Percentiles rank a stretch among this genome's conserved stretches.
phyloP scores from a whole-genome alignment of 2,888 invertebrate genomes.

The Sminthurinus aureus region DNA sequence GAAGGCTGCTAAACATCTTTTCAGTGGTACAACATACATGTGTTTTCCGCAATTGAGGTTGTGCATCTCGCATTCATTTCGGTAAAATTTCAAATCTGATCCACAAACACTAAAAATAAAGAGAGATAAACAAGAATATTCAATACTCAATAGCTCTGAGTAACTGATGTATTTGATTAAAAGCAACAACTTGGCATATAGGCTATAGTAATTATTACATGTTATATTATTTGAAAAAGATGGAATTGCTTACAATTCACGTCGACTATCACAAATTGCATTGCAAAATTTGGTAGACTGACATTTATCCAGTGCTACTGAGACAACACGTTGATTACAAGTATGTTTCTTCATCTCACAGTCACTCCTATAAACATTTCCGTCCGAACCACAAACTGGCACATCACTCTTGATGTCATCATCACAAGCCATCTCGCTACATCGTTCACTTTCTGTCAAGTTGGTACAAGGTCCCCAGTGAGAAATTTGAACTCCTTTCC shows the following conservation, averaged over 20 bases:
- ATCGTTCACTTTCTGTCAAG: conserved; percentile 72
- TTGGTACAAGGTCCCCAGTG: conserved; percentile 87
- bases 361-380: conserved; percentile 85
- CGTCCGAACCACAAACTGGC: conserved; percentile 89
- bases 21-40: conserved; percentile 88
- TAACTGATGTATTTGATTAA: too few relatives aligned
- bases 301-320: conserved; percentile 83
- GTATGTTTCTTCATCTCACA: conserved; percentile 84
- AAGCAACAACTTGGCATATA: too few relatives aligned
- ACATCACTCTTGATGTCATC: conserved; percentile 69
- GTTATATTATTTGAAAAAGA: too few relatives aligned
- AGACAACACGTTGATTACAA: conserved; percentile 85
- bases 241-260: conserved; percentile 70
- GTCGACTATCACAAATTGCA: conserved; percentile 71
- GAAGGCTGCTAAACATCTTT: conserved; percentile 84
- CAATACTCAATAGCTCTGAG: too few relatives aligned
- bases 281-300: conserved; percentile 84
- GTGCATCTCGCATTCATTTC: conserved; percentile 90
- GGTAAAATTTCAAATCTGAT: conserved; percentile 88
- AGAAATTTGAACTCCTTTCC: conserved; percentile 84
- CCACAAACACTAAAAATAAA: conserved; percentile 72
- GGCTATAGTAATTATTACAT: too few relatives aligned
- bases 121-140: too few relatives aligned
- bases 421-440: conserved; percentile 69
- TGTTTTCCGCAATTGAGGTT: conserved; percentile 80